Evolutionary conservation across 2,888 invertebrate genomes (phyloP).

Genomic region (Callyntrura sp.): DNA sequence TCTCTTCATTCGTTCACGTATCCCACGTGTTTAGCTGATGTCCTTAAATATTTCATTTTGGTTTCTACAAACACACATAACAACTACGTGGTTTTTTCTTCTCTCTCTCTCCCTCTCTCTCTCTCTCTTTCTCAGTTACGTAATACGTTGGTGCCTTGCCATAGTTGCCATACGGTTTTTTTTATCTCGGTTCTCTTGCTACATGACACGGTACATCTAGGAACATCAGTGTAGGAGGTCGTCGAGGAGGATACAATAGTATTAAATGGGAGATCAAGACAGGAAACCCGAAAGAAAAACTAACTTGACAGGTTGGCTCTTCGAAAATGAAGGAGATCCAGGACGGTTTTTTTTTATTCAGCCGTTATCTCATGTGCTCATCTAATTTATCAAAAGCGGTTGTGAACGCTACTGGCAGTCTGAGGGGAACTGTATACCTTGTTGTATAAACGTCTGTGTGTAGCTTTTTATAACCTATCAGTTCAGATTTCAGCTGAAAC

Average conservation of each 20-base stretch:
- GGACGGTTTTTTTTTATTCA: conserved; percentile 26
- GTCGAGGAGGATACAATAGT: conserved; percentile 2
- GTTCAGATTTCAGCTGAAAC: not conserved
- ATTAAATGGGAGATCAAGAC: conserved; percentile 24
- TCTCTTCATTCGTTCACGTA: not conserved
- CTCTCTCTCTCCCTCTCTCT: not conserved
- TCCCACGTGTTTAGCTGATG: not conserved
- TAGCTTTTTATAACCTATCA: not conserved
- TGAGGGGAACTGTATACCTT: not conserved
- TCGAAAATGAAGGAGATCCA: conserved; percentile 8
- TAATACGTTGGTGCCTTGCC: too few relatives aligned
- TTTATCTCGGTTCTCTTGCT: too few relatives aligned
- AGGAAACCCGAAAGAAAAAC: conserved; percentile 19
- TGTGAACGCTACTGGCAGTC: conserved; percentile 3
- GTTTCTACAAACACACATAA: not conserved
- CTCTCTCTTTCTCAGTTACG: too few relatives aligned
- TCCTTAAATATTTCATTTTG: not conserved
- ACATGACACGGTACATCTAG: too few relatives aligned
- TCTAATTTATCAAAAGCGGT: conserved; percentile 49
- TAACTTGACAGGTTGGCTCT: not conserved
- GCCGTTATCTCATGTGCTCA: conserved; percentile 33
- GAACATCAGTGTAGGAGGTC: not conserved
- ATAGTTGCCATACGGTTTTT: too few relatives aligned
- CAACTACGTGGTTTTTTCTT: not conserved
- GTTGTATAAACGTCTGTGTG: not conserved